A percentile compares a stretch with the other conserved stretches of the same genome.
These are phyloP conservation scores for Trichacis sp. DNA, from an alignment of 2,888 invertebrate genomes.

Conservation along the genomic window DNA sequence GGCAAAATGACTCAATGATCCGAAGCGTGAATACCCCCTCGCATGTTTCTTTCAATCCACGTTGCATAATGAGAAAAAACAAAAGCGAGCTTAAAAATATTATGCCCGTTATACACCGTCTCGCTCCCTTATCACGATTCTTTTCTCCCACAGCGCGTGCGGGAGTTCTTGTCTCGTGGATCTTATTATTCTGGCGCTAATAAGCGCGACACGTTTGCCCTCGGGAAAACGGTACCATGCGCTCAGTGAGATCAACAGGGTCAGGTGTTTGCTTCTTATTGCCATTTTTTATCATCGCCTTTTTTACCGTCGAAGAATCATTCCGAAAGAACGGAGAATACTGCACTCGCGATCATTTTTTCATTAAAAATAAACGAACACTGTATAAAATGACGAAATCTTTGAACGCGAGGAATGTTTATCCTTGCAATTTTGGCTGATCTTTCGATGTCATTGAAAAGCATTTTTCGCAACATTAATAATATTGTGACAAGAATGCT, in stretches of 20 bases:
- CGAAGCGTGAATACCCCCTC: too few species aligned
- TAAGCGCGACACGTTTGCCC: conserved; percentile 33
- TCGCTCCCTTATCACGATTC: background rate
- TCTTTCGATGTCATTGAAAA: background rate
- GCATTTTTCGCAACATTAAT: background rate
- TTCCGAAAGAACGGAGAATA: too few species aligned
- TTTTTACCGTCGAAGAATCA: too few species aligned
- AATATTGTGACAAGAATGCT: conserved; percentile 6
- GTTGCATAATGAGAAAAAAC: conserved; percentile 23
- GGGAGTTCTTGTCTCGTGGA: conserved; percentile 19
- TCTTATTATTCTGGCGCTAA: conserved; percentile 37
- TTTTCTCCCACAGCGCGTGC: conserved; percentile 12
- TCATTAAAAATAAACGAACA: too few species aligned
- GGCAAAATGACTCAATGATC: too few species aligned
- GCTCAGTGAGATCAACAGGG: conserved; percentile 16
- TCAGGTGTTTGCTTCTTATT: conserved; percentile 24
- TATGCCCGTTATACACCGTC: conserved; percentile 26
- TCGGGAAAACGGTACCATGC: conserved; percentile 26
- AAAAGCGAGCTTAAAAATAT: conserved; percentile 22
- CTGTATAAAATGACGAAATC: too few species aligned
- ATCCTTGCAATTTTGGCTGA: too few species aligned
- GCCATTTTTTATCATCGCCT: too few species aligned
- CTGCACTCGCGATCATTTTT: too few species aligned
- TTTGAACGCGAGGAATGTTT: too few species aligned
- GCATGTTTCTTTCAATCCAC: too few species aligned